Evolutionary conservation across 2,888 invertebrate genomes (phyloP).

Genomic region (Tiliacea aurago): DNA sequence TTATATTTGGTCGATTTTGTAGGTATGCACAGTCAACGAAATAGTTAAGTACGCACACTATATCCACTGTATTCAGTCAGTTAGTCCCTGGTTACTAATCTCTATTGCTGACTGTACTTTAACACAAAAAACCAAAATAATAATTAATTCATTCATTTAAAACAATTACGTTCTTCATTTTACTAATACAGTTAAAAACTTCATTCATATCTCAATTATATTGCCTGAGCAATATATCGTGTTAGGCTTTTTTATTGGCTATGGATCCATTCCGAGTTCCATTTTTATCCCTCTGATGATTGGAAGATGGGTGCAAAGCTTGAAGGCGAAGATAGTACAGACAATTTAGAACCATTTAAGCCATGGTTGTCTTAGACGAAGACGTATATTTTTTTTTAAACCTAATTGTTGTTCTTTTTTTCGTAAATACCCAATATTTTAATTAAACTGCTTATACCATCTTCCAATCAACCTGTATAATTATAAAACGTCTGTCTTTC

Average conservation of each 20-base stretch:
- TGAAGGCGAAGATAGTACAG: too few species aligned
- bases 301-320: too few species aligned
- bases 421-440: too few species aligned
- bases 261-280: not conserved
- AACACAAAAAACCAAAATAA: not conserved
- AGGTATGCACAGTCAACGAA: slow-evolving; percentile 11
- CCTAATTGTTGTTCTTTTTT: too few species aligned
- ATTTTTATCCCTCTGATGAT: not conserved
- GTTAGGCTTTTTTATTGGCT: slow-evolving; percentile 35
- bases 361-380: too few species aligned
- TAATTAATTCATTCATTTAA: slow-evolving; percentile 10
- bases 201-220: slow-evolving; percentile 30
- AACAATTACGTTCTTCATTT: slow-evolving; percentile 23
- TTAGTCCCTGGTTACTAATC: not conserved
- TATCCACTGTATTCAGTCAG: not conserved
- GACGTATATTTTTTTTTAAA: too few species aligned
- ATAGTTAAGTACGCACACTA: not conserved
- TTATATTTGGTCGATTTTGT: not conserved
- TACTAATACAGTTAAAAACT: slow-evolving; percentile 35
- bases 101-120: slow-evolving; percentile 10
- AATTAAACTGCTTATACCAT: too few species aligned
- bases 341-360: too few species aligned
- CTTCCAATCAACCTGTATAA: too few species aligned
- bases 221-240: not conserved
- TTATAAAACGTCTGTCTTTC: slow-evolving; percentile 2